These are phyloP conservation scores for Poeciliopsis occidentalis DNA, from an alignment of 2,113 vertebrate species.

Conservation along the genomic window DNA sequence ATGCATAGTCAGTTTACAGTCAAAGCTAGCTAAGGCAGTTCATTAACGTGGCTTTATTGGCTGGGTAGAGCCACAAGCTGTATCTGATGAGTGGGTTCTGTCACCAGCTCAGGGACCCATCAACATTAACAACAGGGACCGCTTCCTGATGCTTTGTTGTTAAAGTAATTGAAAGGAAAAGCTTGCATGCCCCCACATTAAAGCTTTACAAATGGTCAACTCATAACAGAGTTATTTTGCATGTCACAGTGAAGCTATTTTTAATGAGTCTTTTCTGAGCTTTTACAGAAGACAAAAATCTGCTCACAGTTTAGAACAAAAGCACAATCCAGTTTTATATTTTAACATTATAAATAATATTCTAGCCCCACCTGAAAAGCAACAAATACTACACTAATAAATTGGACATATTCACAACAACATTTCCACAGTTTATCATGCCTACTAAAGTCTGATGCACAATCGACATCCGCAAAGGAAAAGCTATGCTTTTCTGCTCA, in stretches of 20 bases:
- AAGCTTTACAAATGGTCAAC: constrained; percentile 51
- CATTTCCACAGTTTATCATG: too few species aligned
- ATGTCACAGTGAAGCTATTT: background rate
- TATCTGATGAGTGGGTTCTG: constrained; percentile 1
- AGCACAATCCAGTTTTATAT: too few species aligned
- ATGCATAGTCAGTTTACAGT: background rate
- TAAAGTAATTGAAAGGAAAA: constrained; percentile 23
- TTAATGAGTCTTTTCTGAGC: background rate
- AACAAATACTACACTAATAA: too few species aligned
- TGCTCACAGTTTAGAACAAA: too few species aligned
- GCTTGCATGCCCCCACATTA: constrained; percentile 25
- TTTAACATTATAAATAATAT: too few species aligned
- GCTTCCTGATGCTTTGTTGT: constrained; percentile 6
- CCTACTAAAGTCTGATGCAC: too few species aligned
- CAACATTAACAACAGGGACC: constrained; percentile 3
- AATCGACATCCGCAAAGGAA: too few species aligned
- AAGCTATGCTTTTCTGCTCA: too few species aligned
- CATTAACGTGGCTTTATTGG: background rate
- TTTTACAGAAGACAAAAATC: constrained; percentile 3
- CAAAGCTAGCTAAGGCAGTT: too few species aligned
- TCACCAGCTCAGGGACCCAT: constrained; percentile 9
- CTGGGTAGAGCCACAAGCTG: background rate
- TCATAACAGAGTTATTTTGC: constrained; percentile 16
- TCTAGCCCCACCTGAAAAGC: too few species aligned
- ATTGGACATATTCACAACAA: too few species aligned